Base-by-base conservation (phyloP, 2,797 vertebrate species). In the Cyclopterus lumpus region DNA sequence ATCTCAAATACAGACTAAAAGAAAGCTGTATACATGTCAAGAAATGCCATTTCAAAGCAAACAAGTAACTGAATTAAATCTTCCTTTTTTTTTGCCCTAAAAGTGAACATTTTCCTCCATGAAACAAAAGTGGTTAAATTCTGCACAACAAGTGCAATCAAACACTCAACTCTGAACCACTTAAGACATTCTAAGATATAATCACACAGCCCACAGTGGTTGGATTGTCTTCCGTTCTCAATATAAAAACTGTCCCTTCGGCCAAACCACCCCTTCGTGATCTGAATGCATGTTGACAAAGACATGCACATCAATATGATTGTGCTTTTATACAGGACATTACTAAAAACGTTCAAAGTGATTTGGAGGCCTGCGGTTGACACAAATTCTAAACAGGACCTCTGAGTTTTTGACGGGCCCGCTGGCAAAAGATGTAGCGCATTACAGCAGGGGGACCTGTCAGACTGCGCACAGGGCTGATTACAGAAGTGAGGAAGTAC, bases 211-310 rank as follows among this genome's bases (percentile, higher is more conserved):
- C 89, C 83, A 75, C 90, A 88, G 89, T 86, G 90, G 89, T 92
- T 82, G 86, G 85, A 90, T 83, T 91, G 90, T 93, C 93, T 93
- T 93, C 92, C 86, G 88, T 91, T 93, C 88, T 91, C 84, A 92
- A 93, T 92, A 89, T 88, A 82, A 88, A 90, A 90, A 87, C 65
- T 73, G 82, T 87, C 89, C 89, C 88, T 75, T 84, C 67, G 77
- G 93, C 93, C 93, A 95, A 94, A 93, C 92, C 90, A 59, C 89
- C 77, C 82, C 81, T 88, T 75, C 83, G 87, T 87, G 83, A 92
- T 82, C 73, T 65, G 68, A 89, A 93, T 91, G 77, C 84, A 91
- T 93, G 93, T 90, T 94, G 93, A 94, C 92, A 94, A 90, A 92
- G 91, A 93, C 92, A 87, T 91, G 91, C 80, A 93, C 86, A 89